Percentiles rank a stretch among this genome's conserved stretches.
Conservation (phyloP, 2,797 vertebrate species). For the Gallinago stenura region DNA sequence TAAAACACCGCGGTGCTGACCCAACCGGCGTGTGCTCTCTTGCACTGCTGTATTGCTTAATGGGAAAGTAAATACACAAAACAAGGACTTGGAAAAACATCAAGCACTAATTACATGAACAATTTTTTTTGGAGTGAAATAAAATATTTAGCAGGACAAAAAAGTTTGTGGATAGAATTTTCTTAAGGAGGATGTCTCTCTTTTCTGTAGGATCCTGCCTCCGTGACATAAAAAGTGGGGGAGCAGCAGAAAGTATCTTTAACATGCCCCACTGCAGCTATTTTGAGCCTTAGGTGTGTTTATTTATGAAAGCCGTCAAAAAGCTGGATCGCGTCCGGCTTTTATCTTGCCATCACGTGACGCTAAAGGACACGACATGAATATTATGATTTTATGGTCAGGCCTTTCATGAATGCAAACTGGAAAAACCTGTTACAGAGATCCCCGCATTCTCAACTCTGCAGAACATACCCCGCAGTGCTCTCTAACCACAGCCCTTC, state of each 20-base stretch:
- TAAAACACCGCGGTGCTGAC: background rate
- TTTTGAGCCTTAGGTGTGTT: fast-evolving
- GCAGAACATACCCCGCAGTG: background rate
- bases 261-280: background rate
- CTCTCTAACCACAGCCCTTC: background rate
- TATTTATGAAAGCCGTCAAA: background rate
- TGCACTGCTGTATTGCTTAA: background rate
- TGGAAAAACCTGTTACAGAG: conserved; percentile 20
- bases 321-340: background rate
- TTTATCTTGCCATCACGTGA: background rate
- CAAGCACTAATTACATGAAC: background rate
- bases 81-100: background rate
- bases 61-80: background rate
- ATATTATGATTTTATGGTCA: conserved; percentile 11
- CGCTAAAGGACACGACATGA: background rate
- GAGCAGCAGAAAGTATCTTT: background rate
- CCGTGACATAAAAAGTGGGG: background rate
- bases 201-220: background rate
- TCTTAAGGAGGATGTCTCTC: background rate
- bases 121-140: background rate
- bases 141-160: background rate
- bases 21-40: background rate
- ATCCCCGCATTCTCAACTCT: background rate
- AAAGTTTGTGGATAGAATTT: background rate
- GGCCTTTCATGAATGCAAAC: background rate